These are phyloP conservation scores for Parnassius smintheus DNA, from an alignment of 2,888 invertebrate species.

Conservation along the genomic window DNA sequence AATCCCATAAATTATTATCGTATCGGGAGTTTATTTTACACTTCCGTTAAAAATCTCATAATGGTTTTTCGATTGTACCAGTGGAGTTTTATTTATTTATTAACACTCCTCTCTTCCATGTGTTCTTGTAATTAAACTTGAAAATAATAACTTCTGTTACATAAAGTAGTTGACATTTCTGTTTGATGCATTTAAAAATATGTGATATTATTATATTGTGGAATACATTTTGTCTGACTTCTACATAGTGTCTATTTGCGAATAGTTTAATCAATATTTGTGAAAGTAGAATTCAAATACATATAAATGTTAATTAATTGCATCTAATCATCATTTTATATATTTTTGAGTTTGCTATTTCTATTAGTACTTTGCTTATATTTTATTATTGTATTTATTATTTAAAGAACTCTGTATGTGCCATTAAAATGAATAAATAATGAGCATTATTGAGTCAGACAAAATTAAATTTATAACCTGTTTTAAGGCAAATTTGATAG, in stretches of 20 bases:
- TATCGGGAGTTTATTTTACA: conserved; percentile 73
- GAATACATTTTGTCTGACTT: conserved; percentile 79
- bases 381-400: conserved; percentile 36
- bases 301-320: conserved; percentile 43
- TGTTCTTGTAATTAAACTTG: conserved; percentile 45
- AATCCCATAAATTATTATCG: conserved; percentile 80
- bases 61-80: conserved; percentile 80
- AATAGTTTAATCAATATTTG: conserved; percentile 44
- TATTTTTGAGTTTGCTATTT: conserved; percentile 29
- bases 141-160: conserved; percentile 34
- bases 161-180: conserved; percentile 64
- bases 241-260: conserved; percentile 71
- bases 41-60: conserved; percentile 80
- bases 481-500: conserved; percentile 60
- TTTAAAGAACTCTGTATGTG: conserved; percentile 55
- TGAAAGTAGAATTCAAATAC: conserved; percentile 58
- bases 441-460: conserved; percentile 69
- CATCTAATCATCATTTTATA: conserved; percentile 32
- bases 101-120: conserved; percentile 60
- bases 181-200: conserved; percentile 78
- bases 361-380: conserved; percentile 41
- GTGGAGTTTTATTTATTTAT: conserved; percentile 76
- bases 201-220: conserved; percentile 80
- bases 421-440: conserved; percentile 58
- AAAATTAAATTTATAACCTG: conserved; percentile 68